phyloP scores from a whole-genome alignment of 2,888 invertebrate genomes.

The Dryomyza anilis region DNA sequence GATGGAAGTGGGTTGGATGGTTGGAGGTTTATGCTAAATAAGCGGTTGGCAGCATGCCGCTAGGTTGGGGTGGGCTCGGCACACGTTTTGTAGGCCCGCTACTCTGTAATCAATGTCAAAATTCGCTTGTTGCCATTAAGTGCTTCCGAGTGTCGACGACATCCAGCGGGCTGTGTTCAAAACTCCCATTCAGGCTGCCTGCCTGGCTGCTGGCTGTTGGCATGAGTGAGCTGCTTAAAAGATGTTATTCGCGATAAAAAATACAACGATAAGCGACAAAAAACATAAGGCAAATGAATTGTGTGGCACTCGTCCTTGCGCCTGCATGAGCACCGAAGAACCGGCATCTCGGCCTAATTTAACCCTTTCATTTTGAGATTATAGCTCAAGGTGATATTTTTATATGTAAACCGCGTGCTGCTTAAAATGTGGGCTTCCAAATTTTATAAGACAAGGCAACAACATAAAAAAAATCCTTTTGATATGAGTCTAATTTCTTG shows the following conservation, averaged over 20 bases:
- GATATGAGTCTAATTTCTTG: slow-evolving; percentile 15
- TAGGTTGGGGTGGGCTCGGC: background rate
- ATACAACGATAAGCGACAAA: slow-evolving; percentile 46
- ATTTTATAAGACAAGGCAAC: background rate
- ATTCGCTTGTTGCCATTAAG: slow-evolving; percentile 33
- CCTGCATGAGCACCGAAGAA: too few relatives aligned
- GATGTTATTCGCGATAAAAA: slow-evolving; percentile 33
- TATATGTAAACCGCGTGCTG: background rate
- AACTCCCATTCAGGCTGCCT: slow-evolving; percentile 29
- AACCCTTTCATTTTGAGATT: slow-evolving; percentile 40
- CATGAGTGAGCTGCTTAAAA: slow-evolving; percentile 23
- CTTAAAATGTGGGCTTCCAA: background rate
- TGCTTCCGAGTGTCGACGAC: slow-evolving; percentile 30
- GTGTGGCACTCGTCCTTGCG: background rate
- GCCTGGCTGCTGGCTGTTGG: slow-evolving; percentile 29
- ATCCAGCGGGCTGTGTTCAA: background rate
- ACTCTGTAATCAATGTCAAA: slow-evolving; percentile 30
- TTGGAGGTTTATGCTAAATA: too few relatives aligned
- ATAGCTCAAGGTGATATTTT: slow-evolving; percentile 18
- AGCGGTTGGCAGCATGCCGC: too few relatives aligned
- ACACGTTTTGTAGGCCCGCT: background rate
- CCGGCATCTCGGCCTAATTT: slow-evolving; percentile 30
- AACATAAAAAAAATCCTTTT: background rate
- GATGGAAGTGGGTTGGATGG: background rate
- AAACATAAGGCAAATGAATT: slow-evolving; percentile 41